phyloP scores from a whole-genome alignment of 2,797 vertebrate genomes.

The Anas acuta region DNA sequence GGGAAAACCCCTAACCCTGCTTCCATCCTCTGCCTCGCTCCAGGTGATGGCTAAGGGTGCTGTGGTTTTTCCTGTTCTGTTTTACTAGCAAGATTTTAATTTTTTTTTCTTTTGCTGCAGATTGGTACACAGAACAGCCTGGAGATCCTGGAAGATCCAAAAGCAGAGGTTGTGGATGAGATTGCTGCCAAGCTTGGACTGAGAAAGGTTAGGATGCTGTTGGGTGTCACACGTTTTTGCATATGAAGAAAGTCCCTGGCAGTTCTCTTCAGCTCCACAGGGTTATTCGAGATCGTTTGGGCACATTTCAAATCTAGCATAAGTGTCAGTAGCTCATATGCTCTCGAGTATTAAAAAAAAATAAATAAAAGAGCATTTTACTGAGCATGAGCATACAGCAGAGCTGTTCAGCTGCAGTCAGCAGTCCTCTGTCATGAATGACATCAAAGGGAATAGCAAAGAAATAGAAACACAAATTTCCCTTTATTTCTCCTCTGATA shows the following conservation, averaged over 20 bases:
- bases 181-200: conserved; percentile 95
- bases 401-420: neutral
- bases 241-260: neutral
- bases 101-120: conserved; percentile 72
- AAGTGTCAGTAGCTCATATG: neutral
- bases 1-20: neutral
- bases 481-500: neutral
- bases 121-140: conserved; percentile 94
- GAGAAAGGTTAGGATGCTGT: conserved; percentile 83
- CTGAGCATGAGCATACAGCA: neutral
- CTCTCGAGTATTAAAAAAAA: neutral
- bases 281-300: neutral
- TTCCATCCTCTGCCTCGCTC: neutral
- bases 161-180: conserved; percentile 94
- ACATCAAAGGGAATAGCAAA: conserved; percentile 11
- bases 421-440: neutral
- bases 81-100: neutral
- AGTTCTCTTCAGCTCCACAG: neutral
- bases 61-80: neutral
- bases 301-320: neutral
- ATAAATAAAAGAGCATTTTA: neutral
- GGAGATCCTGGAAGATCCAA: conserved; percentile 94
- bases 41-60: neutral
- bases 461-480: neutral
- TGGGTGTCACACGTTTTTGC: fast-evolving